Conservation (phyloP, 1,140 invertebrate species). For the Drosophila ironensis region DNA sequence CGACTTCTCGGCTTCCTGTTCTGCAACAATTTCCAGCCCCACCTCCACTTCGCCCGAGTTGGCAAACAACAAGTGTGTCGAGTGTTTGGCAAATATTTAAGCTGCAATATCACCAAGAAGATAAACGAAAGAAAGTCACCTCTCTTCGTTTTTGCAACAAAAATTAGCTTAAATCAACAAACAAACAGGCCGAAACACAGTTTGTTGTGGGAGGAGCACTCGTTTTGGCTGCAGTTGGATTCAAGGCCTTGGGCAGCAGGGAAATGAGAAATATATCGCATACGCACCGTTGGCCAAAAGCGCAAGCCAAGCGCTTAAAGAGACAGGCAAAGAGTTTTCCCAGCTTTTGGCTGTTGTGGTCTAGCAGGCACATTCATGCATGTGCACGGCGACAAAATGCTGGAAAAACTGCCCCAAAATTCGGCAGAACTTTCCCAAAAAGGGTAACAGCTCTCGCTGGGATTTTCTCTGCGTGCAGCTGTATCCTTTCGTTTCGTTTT, state of each 20-base stretch:
- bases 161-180: slow-evolving; percentile 65
- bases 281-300: slow-evolving; percentile 69
- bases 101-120: slow-evolving; percentile 32
- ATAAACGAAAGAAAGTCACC: slow-evolving; percentile 26
- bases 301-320: slow-evolving; percentile 53
- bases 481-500: slow-evolving; percentile 18
- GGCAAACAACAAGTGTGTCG: slow-evolving; percentile 61
- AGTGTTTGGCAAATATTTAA: slow-evolving; percentile 60
- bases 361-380: slow-evolving; percentile 12
- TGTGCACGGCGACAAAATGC: neutral
- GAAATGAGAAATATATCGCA: slow-evolving; percentile 58
- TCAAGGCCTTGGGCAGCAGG: slow-evolving; percentile 38
- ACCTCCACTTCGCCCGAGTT: slow-evolving; percentile 16
- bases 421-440: too few species aligned
- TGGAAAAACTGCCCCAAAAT: too few species aligned
- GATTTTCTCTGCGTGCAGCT: neutral
- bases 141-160: slow-evolving; percentile 2
- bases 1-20: neutral
- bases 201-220: too few species aligned
- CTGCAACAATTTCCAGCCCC: neutral
- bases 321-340: slow-evolving; percentile 25
- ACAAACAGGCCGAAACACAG: slow-evolving; percentile 15
- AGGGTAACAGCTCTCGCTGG: too few species aligned
- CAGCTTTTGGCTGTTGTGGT: slow-evolving; percentile 34
- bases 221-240: slow-evolving; percentile 43